Conservation (phyloP, 2,797 vertebrate genomes). For the Macropus fuliginosus region DNA sequence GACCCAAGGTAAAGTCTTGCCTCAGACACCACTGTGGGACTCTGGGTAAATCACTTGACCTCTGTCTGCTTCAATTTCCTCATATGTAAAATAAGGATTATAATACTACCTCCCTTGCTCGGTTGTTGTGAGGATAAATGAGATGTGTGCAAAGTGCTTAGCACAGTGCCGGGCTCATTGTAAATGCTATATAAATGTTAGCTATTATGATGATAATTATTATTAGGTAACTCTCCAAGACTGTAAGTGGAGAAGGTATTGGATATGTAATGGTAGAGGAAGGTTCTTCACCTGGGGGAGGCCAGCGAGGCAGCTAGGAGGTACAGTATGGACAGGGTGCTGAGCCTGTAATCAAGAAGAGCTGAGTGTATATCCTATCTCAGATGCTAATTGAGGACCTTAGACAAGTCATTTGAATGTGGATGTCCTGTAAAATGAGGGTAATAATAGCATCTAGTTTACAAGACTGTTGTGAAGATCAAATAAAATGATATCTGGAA, state of each 20-base stretch:
- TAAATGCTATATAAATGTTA: background rate
- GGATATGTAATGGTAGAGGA: background rate
- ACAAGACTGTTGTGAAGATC: background rate
- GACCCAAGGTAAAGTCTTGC: background rate
- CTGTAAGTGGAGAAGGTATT: background rate
- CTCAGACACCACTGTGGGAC: background rate
- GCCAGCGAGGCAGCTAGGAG: background rate
- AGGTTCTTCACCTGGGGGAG: too few species aligned
- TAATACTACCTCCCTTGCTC: background rate
- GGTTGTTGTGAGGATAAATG: background rate
- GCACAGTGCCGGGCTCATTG: too few species aligned
- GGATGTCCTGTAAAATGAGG: background rate
- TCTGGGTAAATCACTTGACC: background rate
- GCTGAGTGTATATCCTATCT: background rate
- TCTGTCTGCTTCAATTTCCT: background rate
- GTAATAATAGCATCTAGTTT: background rate
- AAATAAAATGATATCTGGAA: background rate
- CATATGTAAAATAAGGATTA: background rate
- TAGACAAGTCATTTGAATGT: background rate
- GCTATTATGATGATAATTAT: background rate
- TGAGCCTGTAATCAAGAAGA: background rate
- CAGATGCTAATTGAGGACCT: background rate
- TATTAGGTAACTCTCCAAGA: background rate
- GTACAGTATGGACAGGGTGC: background rate
- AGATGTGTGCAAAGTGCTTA: background rate